Base-by-base conservation (phyloP, 2,797 vertebrate genomes). In the Scomberomorus guttatus region DNA sequence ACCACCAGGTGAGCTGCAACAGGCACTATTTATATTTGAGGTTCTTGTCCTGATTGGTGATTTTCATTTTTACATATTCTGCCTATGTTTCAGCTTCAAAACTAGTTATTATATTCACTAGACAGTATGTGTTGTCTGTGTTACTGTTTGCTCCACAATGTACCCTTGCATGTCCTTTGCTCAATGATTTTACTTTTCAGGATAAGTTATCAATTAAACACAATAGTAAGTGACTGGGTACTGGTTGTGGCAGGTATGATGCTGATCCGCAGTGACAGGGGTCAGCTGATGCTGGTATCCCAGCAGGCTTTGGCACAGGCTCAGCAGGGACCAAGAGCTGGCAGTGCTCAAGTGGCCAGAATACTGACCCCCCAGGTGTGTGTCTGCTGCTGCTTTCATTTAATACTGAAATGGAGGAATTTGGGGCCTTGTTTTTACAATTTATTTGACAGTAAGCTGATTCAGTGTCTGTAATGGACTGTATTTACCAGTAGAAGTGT, bases 201-300 rank as follows among this genome's bases (percentile, higher is more conserved):
- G 50, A 37, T 0, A 63, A 20, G 25, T 1, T 13, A 50, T 69
- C n/a, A 54, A 2, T 32, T 59, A 3, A 1, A 60, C 46, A 32
- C 18, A 46, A 3, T 13, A 39, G 1, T 12, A 6, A 54, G 17
- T 56, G 24, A 39, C 42, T 39, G 73, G 71, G 51, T 27, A 34
- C 15, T 46, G 1, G 34, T 64, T 56, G 20, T 69, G 58, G 62
- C 77, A 99, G 98, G 98, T 87, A 96, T 97, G 92, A 96, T 99
- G 94, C 94, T 99, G 87, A 96, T 98, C 86, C 96, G 96, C 91
- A 99, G 97, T 88, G 96, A 96, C 76, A 96, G 88, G 85, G 98
- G 98, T 60, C 98, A 98, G 73, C 95, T 99, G 81, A 98, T 99
- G 96, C 93, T 99, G 79, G 95, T 99, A 2, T 97, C 97, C 78